Conservation (phyloP, 2,888 invertebrate species). For the Trimorus sp. region DNA sequence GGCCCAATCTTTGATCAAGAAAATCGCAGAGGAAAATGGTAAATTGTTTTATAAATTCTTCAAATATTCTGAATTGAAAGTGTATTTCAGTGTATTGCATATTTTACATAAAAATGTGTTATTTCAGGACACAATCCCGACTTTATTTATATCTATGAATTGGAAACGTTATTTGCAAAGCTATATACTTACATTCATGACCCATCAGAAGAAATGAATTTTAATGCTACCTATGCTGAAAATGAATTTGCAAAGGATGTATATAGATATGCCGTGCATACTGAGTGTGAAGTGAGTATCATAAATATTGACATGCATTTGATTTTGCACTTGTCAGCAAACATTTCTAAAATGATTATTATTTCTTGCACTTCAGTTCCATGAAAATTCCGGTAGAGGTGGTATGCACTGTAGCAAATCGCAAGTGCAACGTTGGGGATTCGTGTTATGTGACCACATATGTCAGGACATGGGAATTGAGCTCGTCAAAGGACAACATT, state of each 20-base stretch:
- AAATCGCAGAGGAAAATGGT: slow-evolving; percentile 68
- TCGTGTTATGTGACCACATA: slow-evolving; percentile 76
- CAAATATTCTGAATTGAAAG: no score
- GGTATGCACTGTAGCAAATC: slow-evolving; percentile 74
- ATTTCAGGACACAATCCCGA: slow-evolving; percentile 22
- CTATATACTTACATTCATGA: slow-evolving; percentile 70
- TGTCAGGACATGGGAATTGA: slow-evolving; percentile 70
- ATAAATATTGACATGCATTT: no score
- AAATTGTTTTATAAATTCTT: slow-evolving; percentile 10
- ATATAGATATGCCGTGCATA: slow-evolving; percentile 73
- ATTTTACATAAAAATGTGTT: no score
- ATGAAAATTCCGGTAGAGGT: slow-evolving; percentile 44
- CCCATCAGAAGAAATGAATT: neutral
- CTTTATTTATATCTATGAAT: slow-evolving; percentile 72
- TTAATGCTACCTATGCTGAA: slow-evolving; percentile 63
- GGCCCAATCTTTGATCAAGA: slow-evolving; percentile 67
- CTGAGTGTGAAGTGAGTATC: slow-evolving; percentile 78
- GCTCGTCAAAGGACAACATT: slow-evolving; percentile 30
- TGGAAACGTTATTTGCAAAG: slow-evolving; percentile 76
- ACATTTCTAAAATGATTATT: neutral
- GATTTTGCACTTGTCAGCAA: no score
- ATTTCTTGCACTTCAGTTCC: slow-evolving; percentile 69
- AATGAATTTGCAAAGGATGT: slow-evolving; percentile 79
- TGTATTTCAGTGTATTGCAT: no score
- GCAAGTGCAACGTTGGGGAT: slow-evolving; percentile 76